Evolutionary conservation across 2,888 invertebrate genomes (phyloP), one percentile per base, ranked within the genome.

Genomic region (Sialis fuliginosa): DNA sequence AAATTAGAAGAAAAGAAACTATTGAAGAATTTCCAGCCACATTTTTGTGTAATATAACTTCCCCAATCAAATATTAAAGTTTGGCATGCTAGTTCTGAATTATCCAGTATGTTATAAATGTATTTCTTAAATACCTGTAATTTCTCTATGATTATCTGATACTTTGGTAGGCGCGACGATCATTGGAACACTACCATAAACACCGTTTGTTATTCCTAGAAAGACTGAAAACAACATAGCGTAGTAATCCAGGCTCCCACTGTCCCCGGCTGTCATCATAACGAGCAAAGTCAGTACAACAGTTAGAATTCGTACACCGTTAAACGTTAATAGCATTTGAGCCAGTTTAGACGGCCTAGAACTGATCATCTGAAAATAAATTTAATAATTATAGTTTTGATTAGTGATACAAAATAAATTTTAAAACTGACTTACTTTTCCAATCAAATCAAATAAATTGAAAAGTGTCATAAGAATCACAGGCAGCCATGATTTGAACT

Each of bases 151-250:
- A 46, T 88, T 83, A 49, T 87, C 83, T 9, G 86, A 79, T 5
- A 92, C 90, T 58, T 86, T 80, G 42, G 81, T 79, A 1, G 92
- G 88, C 1, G 91, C 92, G 58, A 87, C 73, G 57, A 92, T 90
- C 88, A 92, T 92, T 3, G 92, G 92, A 33, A 92, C 78, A 49
- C 90, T 89, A 5, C 92, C 92, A 47, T 92, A 79, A 41, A 91
- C 70, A 0, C 92, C 92, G 57, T 92, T 92, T 42, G 82, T 81
- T 13, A 90, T 70, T 2, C 92, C 92, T 50, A 92, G 66, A 1
- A 79, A 56, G 56, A 80, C 60, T 6, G 81, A 79, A 48, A 83
- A 74, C 10, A 79, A 56, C 51, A 83, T 70, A 1, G 84, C 75
- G 53, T 78, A 78, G 30, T 73, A 70, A 59, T 82, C 82, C 2